Conservation (phyloP, 2,113 vertebrate species). For the Empidonax alnorum region DNA sequence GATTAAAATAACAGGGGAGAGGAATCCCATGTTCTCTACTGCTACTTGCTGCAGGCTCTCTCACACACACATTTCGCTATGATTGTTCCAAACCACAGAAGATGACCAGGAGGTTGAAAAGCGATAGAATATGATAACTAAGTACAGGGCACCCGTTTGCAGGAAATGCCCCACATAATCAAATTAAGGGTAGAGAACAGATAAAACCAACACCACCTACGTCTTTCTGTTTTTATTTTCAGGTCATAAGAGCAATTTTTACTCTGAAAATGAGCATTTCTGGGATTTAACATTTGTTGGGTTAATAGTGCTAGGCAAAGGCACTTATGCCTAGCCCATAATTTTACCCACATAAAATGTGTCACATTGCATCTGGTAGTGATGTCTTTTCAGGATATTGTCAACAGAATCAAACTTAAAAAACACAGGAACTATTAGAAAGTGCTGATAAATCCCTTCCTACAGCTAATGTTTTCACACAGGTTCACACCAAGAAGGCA, state of each 20-base stretch:
- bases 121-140: neutral
- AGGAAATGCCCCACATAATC: neutral
- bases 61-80: neutral
- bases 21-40: neutral
- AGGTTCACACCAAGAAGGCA: neutral
- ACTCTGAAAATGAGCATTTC: neutral
- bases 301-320: neutral
- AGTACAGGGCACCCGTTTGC: neutral
- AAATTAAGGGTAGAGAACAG: neutral
- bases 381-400: neutral
- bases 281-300: neutral
- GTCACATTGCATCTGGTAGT: neutral
- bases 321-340: neutral
- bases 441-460: neutral
- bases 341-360: neutral
- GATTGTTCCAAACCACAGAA: slow-evolving; percentile 20
- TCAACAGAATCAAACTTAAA: neutral
- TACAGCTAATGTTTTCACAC: neutral
- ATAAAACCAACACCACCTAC: neutral
- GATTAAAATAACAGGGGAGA: neutral
- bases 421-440: neutral
- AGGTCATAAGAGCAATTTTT: neutral
- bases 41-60: neutral
- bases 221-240: neutral
- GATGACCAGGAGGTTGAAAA: neutral